Evolutionary conservation across 2,888 invertebrate species (phyloP), one percentile per base, ranked within the genome.

Genomic region (Brenthis ino): DNA sequence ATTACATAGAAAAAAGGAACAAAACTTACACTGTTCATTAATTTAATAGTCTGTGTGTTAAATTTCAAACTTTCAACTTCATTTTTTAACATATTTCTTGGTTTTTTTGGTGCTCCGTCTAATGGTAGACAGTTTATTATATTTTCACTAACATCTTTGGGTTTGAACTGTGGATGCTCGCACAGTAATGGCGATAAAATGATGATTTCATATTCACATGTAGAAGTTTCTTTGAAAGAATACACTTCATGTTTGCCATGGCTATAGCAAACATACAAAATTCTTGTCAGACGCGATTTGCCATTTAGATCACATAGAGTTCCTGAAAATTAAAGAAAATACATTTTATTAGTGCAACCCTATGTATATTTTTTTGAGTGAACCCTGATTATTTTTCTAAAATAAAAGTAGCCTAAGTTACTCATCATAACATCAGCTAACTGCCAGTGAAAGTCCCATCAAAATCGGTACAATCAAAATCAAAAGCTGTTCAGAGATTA

Each of bases 191-290:
- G 96, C 0, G 99, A 97, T 28, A 99, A 92, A 14, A 99, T 96
- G 14, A 99, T 95, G 8, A 94, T 96, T 88, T 99, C 99, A 84
- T 99, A 99, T 85, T 98, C 97, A 82, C 99, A 99, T 0, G 97
- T 98, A 0, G 98, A 96, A 0, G 96, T 97, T 87, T 99, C 99
- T 82, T 98, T 98, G 72, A 99, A 94, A 0, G 97, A 97, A 83
- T 97, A 98, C 2, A 99, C 95, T 82, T 99, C 98, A 77, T 98
- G 97, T 79, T 97, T 97, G 2, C 98, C 97, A 77, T 97, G 96
- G 4, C 95, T 94, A 80, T 96, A 97, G 89, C 99, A 99, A 0
- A 98, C 97, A 81, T 99, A 99, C 0, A 96, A 93, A 2, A 99
- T 95, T 80, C 95, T 95, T 0, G 98, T 97, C 24, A 95, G 89